Conservation (phyloP, 1,140 invertebrate species). For the Batillaria attramentaria region DNA sequence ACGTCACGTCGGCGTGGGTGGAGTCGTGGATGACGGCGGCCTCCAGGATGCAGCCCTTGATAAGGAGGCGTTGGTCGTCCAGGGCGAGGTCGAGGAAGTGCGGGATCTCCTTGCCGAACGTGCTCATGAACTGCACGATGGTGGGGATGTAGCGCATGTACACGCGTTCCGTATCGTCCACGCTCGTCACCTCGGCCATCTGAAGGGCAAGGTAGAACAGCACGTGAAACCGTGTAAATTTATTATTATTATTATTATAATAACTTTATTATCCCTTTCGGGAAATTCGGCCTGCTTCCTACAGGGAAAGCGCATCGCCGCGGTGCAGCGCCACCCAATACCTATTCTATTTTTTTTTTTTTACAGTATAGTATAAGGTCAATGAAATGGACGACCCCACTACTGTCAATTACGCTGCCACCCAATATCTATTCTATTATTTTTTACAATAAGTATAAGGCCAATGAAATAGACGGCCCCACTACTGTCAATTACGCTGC, state of each 20-base stretch:
- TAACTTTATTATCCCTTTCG: no score
- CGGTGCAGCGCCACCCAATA: no score
- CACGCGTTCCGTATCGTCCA: slow-evolving; percentile 37
- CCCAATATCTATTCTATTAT: no score
- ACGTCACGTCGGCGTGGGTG: slow-evolving; percentile 39
- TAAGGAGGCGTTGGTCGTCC: slow-evolving; percentile 51
- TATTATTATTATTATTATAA: not conserved
- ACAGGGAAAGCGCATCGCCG: no score
- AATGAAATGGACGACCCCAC: no score
- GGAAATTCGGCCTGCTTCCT: no score
- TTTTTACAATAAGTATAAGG: no score
- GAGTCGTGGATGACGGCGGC: slow-evolving; percentile 49
- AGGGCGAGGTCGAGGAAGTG: slow-evolving; percentile 52
- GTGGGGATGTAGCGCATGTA: slow-evolving; percentile 54
- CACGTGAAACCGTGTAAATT: not conserved
- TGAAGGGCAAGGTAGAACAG: slow-evolving; percentile 5
- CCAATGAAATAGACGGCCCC: no score
- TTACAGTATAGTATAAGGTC: no score
- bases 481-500: no score
- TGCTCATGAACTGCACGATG: slow-evolving; percentile 53
- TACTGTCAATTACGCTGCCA: no score
- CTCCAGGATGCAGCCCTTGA: slow-evolving; percentile 57
- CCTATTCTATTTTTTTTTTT: no score
- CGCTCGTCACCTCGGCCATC: slow-evolving; percentile 35
- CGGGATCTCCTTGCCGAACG: slow-evolving; percentile 59